Evolutionary conservation across 2,797 vertebrate species (phyloP).

Genomic region (Poeciliopsis infans): DNA sequence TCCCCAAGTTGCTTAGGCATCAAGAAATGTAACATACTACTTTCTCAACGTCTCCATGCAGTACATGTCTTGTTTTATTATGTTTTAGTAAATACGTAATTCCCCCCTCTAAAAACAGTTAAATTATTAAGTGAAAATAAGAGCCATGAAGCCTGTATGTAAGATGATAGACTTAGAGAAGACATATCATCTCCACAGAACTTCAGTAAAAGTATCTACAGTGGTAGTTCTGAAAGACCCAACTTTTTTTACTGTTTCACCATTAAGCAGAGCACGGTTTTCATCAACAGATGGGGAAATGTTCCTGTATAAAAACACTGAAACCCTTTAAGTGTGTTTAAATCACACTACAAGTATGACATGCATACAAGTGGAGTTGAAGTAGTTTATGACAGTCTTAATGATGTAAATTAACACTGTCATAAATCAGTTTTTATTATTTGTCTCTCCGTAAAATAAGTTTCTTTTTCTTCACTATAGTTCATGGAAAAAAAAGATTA

Average conservation of each 20-base stretch:
- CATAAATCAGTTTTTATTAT: no score
- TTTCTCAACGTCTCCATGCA: neutral
- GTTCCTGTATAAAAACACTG: neutral
- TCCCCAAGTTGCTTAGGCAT: neutral
- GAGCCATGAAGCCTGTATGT: neutral
- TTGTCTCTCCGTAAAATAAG: no score
- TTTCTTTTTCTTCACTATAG: neutral
- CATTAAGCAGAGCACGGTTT: neutral
- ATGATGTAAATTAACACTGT: neutral
- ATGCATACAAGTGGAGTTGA: neutral
- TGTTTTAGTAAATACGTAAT: neutral
- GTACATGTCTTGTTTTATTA: neutral
- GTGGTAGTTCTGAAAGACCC: neutral
- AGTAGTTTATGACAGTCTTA: neutral
- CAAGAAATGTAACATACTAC: neutral
- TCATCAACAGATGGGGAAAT: neutral
- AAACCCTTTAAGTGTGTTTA: neutral
- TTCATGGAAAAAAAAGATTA: neutral
- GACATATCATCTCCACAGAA: neutral
- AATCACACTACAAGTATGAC: neutral
- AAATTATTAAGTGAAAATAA: neutral
- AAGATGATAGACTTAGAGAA: neutral
- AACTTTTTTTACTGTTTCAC: neutral
- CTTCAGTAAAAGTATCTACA: neutral
- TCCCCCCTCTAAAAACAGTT: neutral